phyloP scores from a whole-genome alignment of 2,888 invertebrate species.

The Scaptomyza tumidula region DNA sequence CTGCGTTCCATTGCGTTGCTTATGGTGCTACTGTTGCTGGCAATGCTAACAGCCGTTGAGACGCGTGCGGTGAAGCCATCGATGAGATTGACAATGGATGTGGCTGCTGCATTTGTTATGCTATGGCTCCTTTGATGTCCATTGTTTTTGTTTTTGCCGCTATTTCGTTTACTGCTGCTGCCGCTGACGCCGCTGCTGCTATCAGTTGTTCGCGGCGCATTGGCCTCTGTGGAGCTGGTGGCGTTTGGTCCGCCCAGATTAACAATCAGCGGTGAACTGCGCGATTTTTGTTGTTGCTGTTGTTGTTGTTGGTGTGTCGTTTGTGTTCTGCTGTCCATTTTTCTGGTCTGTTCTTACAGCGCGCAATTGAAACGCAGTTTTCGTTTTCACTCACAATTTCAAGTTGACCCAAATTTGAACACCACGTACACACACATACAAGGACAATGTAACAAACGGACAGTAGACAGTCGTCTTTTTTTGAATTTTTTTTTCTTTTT shows the following conservation, averaged over 20 bases:
- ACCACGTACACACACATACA: constrained; percentile 60
- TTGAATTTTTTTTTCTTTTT: constrained; percentile 25
- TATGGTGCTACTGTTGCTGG: constrained; percentile 52
- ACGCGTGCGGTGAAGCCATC: constrained; percentile 82
- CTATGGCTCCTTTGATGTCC: constrained; percentile 75
- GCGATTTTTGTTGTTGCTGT: constrained; percentile 53
- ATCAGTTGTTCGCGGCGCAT: constrained; percentile 21
- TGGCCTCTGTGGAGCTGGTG: constrained; percentile 39
- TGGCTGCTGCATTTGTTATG: constrained; percentile 74
- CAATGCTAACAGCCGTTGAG: constrained; percentile 80
- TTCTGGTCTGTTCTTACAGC: constrained; percentile 19
- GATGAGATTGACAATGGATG: constrained; percentile 81
- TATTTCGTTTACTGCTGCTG: constrained; percentile 33
- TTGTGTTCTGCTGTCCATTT: constrained; percentile 58
- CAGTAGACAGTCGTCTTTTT: constrained; percentile 29
- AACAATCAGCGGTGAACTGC: constrained; percentile 56
- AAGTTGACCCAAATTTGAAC: constrained; percentile 68
- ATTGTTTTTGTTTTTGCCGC: constrained; percentile 52
- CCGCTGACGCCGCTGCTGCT: neutral
- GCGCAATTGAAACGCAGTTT: constrained; percentile 41
- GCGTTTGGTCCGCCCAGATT: constrained; percentile 68
- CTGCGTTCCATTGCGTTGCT: constrained; percentile 58
- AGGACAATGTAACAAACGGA: constrained; percentile 27
- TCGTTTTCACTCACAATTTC: constrained; percentile 45
- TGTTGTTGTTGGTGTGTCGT: constrained; percentile 47